phyloP scores from a whole-genome alignment of 2,797 vertebrate species.

The Neostethus bicornis region DNA sequence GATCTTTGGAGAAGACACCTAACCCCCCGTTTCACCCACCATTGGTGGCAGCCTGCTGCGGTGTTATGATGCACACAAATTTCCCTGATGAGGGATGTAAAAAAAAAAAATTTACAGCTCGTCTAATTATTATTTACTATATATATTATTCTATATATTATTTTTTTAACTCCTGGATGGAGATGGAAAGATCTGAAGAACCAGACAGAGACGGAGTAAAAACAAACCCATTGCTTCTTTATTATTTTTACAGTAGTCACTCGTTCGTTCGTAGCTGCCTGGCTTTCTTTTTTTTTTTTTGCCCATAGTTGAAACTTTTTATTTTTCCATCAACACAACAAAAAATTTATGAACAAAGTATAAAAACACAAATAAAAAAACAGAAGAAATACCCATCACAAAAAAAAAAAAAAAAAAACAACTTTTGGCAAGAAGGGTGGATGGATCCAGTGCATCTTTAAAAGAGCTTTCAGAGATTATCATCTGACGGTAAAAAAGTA shows the following conservation, averaged over 20 bases:
- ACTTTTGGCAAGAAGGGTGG: constrained; percentile 74
- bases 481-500: constrained; percentile 29
- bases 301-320: constrained; percentile 65
- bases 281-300: constrained; percentile 74
- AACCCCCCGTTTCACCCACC: too few species aligned
- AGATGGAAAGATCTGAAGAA: too few species aligned
- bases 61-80: too few species aligned
- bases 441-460: constrained; percentile 74
- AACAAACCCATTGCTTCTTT: constrained; percentile 82
- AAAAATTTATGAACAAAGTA: constrained; percentile 73
- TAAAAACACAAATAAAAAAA: constrained; percentile 51
- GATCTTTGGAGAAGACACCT: too few species aligned
- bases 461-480: constrained; percentile 54
- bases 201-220: constrained; percentile 64
- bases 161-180: too few species aligned
- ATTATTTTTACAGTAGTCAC: constrained; percentile 86
- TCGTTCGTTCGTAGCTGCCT: constrained; percentile 85
- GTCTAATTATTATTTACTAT: too few species aligned
- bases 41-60: too few species aligned
- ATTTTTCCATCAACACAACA: constrained; percentile 71
- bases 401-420: constrained; percentile 72
- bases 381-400: constrained; percentile 69
- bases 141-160: too few species aligned
- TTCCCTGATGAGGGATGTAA: too few species aligned
- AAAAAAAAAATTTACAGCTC: too few species aligned